A percentile compares a stretch with the other conserved stretches of the same genome.
These are phyloP conservation scores for Spilarctia lutea DNA, from an alignment of 2,888 invertebrate genomes.

Conservation along the genomic window DNA sequence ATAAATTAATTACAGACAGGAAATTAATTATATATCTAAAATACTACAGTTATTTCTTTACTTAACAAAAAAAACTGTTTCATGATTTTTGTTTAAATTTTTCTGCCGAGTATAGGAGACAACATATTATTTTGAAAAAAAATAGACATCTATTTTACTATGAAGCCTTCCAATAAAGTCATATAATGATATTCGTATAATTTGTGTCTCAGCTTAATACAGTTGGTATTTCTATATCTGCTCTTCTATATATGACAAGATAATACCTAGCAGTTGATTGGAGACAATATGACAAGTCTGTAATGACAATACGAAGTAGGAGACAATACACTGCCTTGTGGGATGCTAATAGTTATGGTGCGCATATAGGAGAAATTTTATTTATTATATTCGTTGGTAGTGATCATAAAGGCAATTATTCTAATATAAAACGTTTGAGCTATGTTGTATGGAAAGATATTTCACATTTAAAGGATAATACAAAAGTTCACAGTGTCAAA, in stretches of 20 bases:
- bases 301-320: not conserved
- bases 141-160: not conserved
- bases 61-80: too few relatives aligned
- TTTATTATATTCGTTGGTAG: not conserved
- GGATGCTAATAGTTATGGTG: not conserved
- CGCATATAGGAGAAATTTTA: not conserved
- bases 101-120: too few relatives aligned
- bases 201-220: not conserved
- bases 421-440: not conserved
- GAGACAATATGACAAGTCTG: not conserved
- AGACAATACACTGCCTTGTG: not conserved
- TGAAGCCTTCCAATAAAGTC: not conserved
- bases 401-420: not conserved
- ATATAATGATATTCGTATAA: not conserved
- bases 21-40: not conserved
- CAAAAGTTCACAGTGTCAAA: not conserved
- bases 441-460: not conserved
- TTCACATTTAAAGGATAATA: not conserved
- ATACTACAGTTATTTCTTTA: not conserved
- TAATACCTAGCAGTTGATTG: not conserved
- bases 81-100: too few relatives aligned
- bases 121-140: too few relatives aligned
- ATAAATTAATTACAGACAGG: not conserved
- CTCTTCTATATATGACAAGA: not conserved
- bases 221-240: not conserved